Evolutionary conservation across 2,888 invertebrate genomes (phyloP).

Genomic region (Melitaea athalia): DNA sequence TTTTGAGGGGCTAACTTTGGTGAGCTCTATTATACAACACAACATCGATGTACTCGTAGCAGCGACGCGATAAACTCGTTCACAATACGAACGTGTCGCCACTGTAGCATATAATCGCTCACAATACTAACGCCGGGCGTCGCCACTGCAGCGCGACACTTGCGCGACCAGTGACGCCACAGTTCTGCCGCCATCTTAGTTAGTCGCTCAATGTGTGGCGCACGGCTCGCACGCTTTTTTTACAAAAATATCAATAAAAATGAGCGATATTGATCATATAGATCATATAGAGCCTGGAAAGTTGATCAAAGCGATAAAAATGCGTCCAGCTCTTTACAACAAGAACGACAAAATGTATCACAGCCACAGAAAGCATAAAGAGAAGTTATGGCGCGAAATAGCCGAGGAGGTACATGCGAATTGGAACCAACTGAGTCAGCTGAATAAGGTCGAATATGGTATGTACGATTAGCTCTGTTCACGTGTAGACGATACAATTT

Average conservation of each 20-base stretch:
- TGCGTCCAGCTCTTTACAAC: slow-evolving; percentile 54
- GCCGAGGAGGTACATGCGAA: slow-evolving; percentile 52
- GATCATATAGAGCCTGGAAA: slow-evolving; percentile 51
- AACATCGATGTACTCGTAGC: background rate
- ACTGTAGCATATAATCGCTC: too few relatives aligned
- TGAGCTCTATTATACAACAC: too few relatives aligned
- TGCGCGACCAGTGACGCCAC: slow-evolving; percentile 43
- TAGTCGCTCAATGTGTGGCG: slow-evolving; percentile 54
- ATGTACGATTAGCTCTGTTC: slow-evolving; percentile 31
- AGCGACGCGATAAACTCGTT: too few relatives aligned
- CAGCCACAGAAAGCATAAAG: slow-evolving; percentile 52
- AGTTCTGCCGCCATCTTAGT: slow-evolving; percentile 50
- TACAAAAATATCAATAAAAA: slow-evolving; percentile 19
- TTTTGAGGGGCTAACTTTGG: too few relatives aligned
- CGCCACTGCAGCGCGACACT: slow-evolving; percentile 50
- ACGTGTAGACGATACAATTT: background rate
- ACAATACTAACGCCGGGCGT: background rate
- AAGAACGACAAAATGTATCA: slow-evolving; percentile 46
- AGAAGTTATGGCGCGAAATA: slow-evolving; percentile 56
- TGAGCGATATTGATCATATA: too few relatives aligned
- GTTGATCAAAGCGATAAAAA: slow-evolving; percentile 55
- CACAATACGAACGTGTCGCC: too few relatives aligned
- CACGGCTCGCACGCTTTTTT: slow-evolving; percentile 47
- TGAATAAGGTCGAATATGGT: slow-evolving; percentile 55
- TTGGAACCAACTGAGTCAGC: slow-evolving; percentile 52